A percentile compares a stretch with the other conserved stretches of the same genome.
phyloP scores from a whole-genome alignment of 2,113 vertebrate genomes.

The Pollimyrus isidori region DNA sequence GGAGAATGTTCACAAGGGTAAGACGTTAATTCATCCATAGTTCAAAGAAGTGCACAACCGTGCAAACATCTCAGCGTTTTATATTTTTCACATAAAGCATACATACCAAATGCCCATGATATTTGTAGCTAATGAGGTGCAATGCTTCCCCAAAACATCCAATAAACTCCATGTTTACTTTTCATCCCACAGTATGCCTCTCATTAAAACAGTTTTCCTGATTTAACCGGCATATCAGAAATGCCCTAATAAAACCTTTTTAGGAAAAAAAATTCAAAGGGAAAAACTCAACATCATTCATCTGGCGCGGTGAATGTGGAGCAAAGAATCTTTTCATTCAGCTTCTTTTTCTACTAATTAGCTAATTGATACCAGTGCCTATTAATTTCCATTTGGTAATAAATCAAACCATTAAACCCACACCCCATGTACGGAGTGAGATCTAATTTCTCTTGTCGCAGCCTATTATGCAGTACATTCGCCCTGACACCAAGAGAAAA shows the following conservation, averaged over 20 bases:
- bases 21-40: neutral
- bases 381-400: slow-evolving; percentile 11
- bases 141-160: neutral
- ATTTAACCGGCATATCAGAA: neutral
- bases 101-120: neutral
- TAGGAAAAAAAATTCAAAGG: neutral
- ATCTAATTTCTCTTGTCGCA: slow-evolving; percentile 9
- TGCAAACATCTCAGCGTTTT: neutral
- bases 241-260: neutral
- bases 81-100: neutral
- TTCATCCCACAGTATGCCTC: neutral
- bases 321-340: neutral
- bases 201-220: neutral
- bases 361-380: neutral
- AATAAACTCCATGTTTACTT: neutral
- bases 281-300: neutral
- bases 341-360: neutral
- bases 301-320: too few species aligned
- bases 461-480: neutral
- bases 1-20: neutral
- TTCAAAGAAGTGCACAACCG: neutral
- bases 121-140: neutral
- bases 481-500: neutral
- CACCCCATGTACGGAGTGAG: neutral
- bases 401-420: slow-evolving; percentile 11